phyloP scores from a whole-genome alignment of 2,888 invertebrate genomes.

The Drosophila niveifrons region DNA sequence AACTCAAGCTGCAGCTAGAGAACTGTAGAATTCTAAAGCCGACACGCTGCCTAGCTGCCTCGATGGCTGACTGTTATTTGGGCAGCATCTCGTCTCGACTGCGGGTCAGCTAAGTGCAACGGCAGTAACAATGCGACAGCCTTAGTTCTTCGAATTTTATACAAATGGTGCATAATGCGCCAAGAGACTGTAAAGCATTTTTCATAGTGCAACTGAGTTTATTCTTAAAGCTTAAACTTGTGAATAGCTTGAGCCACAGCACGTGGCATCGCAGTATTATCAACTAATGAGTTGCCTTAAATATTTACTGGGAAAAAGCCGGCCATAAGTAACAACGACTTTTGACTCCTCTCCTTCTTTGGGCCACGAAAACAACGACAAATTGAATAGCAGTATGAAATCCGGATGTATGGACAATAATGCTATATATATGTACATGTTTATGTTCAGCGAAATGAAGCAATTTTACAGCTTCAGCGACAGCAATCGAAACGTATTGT shows the following conservation, averaged over 20 bases:
- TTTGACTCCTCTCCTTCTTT: neutral
- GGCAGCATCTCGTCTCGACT: constrained; percentile 44
- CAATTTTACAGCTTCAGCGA: constrained; percentile 40
- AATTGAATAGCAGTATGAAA: constrained; percentile 31
- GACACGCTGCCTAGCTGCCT: constrained; percentile 4
- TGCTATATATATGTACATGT: constrained; percentile 62
- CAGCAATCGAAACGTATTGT: constrained; percentile 46
- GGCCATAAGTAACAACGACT: constrained; percentile 17
- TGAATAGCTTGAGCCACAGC: constrained; percentile 24
- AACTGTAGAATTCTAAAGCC: constrained; percentile 15
- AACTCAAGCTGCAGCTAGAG: constrained; percentile 23
- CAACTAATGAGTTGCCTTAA: constrained; percentile 67
- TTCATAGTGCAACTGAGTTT: constrained; percentile 23
- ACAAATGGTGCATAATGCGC: constrained; percentile 49
- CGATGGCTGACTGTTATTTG: constrained; percentile 38
- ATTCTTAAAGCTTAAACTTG: constrained; percentile 32
- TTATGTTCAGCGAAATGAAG: constrained; percentile 40
- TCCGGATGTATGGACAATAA: constrained; percentile 32
- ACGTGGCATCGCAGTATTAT: constrained; percentile 41
- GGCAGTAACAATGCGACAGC: constrained; percentile 51
- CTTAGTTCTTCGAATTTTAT: constrained; percentile 11
- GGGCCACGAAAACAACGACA: constrained; percentile 21
- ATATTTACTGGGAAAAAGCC: constrained; percentile 44
- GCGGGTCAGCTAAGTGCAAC: constrained; percentile 72
- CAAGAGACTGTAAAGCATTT: constrained; percentile 23